Evolutionary conservation across 2,113 vertebrate genomes (phyloP), one percentile per base, ranked within the genome.

Genomic region (Poicephalus gulielmi): DNA sequence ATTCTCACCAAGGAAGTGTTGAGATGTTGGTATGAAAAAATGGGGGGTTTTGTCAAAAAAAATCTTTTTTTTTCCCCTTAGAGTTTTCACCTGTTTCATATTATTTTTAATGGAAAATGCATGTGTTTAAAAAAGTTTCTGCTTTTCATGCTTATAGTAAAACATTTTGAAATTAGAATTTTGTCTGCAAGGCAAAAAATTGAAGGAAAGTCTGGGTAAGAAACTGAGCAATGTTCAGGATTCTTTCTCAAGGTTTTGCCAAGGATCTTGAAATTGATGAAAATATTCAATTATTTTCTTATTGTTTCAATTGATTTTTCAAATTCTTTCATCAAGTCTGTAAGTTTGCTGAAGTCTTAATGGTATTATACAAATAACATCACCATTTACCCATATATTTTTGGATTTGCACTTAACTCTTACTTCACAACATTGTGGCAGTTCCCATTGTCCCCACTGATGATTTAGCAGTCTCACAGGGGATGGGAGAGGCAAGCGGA

Each of bases 1-100:
- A 87, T 91, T 94, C 89, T 95, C 93, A 97, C 86, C 92, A 91
- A 94, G 84, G 66, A 91, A 95, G 89, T 94, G 96, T 49, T 96
- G 94, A 95, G 86, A 92, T n/a, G 86, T 62, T 79, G 89, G 77
- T 92, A 95, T 86, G 85, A 90, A 92, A 95, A 95, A 92, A 52
- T 2, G 1, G 3, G 50, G 3, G 4, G 0, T 83, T 90, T 90
- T 80, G 78, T 60, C 31, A 90, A 88, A 85, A 76, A 76, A 66
- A 82, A 57, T 83, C 33, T 66, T 74, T 83, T 83, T 83, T 84
- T 86, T 47, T 27, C 49, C 1, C 71, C 71, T 86, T 57, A 18
- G 43, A 43, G 12, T 93, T 95, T 92, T 94, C 55, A 86, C 47
- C 85, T 90, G 52, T 79, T 94, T 88, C 19, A 5, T 67, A 81